phyloP scores from a whole-genome alignment of 2,888 invertebrate species.

The Pachycephus smyrnensis region DNA sequence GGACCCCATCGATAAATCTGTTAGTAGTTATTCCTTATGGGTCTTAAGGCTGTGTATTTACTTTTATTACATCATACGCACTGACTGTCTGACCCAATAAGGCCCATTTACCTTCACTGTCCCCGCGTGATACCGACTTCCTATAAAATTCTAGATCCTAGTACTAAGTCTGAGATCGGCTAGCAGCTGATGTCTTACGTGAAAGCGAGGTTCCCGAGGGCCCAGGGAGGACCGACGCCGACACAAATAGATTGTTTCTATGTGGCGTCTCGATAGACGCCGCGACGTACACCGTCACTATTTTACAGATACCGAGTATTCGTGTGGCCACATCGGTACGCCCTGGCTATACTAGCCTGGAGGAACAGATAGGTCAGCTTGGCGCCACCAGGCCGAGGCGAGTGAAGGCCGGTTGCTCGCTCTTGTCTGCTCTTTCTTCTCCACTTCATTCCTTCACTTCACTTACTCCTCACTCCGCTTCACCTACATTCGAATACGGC shows the following conservation, averaged over 20 bases:
- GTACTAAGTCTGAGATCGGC: not conserved
- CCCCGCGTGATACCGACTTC: not conserved
- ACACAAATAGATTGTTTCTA: not conserved
- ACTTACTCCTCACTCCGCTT: not conserved
- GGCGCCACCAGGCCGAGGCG: constrained; percentile 51
- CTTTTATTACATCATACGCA: not conserved
- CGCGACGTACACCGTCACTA: not conserved
- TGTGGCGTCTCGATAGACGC: not conserved
- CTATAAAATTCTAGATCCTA: not conserved
- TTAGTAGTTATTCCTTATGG: not conserved
- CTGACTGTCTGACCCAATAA: not conserved
- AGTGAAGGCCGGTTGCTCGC: constrained; percentile 49
- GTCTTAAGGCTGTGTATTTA: not conserved
- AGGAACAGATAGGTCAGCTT: constrained; percentile 55
- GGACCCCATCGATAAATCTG: constrained; percentile 13
- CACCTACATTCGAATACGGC: not conserved
- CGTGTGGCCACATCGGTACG: constrained; percentile 3
- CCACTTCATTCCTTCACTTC: constrained; percentile 15
- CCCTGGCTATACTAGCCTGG: constrained; percentile 20
- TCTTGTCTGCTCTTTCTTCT: constrained; percentile 35
- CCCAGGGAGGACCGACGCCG: not conserved
- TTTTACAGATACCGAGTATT: not conserved
- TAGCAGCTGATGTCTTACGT: not conserved
- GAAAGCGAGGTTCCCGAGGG: constrained; percentile 2
- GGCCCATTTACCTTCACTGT: not conserved